These are phyloP conservation scores for Baryphthengus martii DNA, from an alignment of 2,113 vertebrate genomes.

Conservation along the genomic window DNA sequence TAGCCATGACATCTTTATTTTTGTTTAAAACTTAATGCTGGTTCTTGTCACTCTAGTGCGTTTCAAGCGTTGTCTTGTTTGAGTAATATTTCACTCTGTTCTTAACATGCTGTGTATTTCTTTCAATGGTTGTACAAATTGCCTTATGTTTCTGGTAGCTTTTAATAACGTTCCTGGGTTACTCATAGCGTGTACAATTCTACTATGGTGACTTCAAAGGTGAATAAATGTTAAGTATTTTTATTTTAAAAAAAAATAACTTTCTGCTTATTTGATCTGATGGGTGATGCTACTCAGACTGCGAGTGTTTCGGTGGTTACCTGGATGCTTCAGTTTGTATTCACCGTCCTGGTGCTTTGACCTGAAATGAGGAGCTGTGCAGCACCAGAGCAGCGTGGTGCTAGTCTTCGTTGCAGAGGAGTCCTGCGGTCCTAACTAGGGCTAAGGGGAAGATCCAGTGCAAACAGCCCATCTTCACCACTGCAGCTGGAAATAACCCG, in stretches of 20 bases:
- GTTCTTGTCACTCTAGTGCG: conserved; percentile 46
- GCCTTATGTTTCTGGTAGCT: conserved; percentile 57
- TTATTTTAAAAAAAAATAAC: conserved; percentile 55
- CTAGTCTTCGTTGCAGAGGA: rapidly evolving
- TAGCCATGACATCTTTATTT: conserved; percentile 74
- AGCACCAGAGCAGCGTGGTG: neutral
- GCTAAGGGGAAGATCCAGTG: neutral
- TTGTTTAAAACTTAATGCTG: conserved; percentile 63
- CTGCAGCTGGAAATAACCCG: neutral
- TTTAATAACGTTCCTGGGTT: conserved; percentile 46
- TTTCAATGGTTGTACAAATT: conserved; percentile 62
- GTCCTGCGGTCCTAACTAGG: neutral
- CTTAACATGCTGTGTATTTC: conserved; percentile 64
- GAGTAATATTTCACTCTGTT: conserved; percentile 58
- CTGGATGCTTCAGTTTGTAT: neutral
- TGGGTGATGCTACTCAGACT: neutral
- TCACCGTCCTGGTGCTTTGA: neutral
- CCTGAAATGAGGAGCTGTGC: neutral
- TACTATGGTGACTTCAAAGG: conserved; percentile 47
- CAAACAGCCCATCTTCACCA: neutral
- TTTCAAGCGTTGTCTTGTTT: conserved; percentile 45
- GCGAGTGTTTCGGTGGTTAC: neutral
- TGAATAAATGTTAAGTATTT: conserved; percentile 72
- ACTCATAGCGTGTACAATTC: conserved; percentile 62
- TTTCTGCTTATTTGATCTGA: neutral